Conservation (phyloP, 2,888 invertebrate genomes). For the Anoplius nigerrimus region DNA sequence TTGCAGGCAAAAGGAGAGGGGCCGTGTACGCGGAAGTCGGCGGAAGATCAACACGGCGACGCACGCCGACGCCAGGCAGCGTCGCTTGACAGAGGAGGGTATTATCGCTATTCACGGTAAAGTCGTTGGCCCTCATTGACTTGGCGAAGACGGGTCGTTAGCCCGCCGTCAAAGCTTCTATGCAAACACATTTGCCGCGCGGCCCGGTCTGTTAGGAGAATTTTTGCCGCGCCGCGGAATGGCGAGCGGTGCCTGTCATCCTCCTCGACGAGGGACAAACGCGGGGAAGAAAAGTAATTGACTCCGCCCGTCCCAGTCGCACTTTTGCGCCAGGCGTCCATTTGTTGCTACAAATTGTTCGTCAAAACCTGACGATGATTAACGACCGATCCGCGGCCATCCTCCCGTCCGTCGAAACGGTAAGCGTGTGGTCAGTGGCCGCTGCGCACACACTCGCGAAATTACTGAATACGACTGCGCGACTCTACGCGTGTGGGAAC, state of each 20-base stretch:
- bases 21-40: neutral
- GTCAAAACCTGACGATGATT: conserved; percentile 26
- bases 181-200: conserved; percentile 16
- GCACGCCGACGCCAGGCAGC: no score
- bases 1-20: neutral
- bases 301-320: neutral
- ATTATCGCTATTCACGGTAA: conserved; percentile 16
- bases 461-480: no score
- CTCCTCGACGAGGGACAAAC: no score
- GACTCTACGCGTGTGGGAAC: neutral
- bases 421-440: neutral
- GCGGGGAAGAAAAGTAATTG: no score
- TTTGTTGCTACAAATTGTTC: conserved; percentile 37
- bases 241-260: neutral
- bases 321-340: conserved; percentile 17
- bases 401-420: neutral
- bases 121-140: conserved; percentile 26
- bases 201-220: conserved; percentile 16
- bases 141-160: conserved; percentile 25
- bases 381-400: neutral
- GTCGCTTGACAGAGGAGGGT: conserved; percentile 7
- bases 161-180: conserved; percentile 18
- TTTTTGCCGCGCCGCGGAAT: conserved; percentile 7
- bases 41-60: neutral
- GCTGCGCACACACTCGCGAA: no score